Evolutionary conservation across 2,888 invertebrate genomes (phyloP).

Genomic region (Horisme vitalbata): DNA sequence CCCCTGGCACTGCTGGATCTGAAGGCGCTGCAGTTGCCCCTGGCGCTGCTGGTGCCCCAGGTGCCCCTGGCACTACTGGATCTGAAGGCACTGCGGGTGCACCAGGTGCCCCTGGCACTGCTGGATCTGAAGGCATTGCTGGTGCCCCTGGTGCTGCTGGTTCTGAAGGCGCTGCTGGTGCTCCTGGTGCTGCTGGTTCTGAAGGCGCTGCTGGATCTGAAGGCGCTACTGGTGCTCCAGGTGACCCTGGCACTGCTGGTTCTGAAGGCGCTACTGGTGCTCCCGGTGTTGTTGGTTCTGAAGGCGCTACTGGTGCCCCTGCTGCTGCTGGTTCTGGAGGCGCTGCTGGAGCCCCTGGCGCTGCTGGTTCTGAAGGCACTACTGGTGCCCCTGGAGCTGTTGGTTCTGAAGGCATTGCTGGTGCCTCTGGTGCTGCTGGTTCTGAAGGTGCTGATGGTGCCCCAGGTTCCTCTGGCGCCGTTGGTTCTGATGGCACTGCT

Average conservation of each 20-base stretch:
- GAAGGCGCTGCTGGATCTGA: background rate
- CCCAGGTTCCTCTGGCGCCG: background rate
- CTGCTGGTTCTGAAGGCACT: background rate
- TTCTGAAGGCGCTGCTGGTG: background rate
- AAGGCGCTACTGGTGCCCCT: conserved; percentile 7
- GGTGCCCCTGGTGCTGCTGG: background rate
- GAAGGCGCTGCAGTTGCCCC: too few relatives aligned
- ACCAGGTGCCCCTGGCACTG: too few relatives aligned
- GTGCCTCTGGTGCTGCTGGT: background rate
- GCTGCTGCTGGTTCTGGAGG: background rate
- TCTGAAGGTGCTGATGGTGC: background rate
- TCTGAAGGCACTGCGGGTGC: too few relatives aligned
- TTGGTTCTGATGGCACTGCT: background rate
- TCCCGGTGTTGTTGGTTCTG: background rate
- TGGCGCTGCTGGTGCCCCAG: too few relatives aligned
- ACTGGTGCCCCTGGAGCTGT: conserved; percentile 1
- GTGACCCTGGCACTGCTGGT: background rate
- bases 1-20: too few relatives aligned
- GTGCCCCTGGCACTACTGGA: too few relatives aligned
- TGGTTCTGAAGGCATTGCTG: background rate
- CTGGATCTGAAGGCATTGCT: too few relatives aligned
- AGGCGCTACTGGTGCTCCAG: background rate
- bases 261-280: conserved; percentile 4
- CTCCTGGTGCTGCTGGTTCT: background rate
- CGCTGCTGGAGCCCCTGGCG: conserved; percentile 1